These are phyloP conservation scores for Pseudococcus longispinus DNA, from an alignment of 2,888 invertebrate genomes.

Conservation along the genomic window DNA sequence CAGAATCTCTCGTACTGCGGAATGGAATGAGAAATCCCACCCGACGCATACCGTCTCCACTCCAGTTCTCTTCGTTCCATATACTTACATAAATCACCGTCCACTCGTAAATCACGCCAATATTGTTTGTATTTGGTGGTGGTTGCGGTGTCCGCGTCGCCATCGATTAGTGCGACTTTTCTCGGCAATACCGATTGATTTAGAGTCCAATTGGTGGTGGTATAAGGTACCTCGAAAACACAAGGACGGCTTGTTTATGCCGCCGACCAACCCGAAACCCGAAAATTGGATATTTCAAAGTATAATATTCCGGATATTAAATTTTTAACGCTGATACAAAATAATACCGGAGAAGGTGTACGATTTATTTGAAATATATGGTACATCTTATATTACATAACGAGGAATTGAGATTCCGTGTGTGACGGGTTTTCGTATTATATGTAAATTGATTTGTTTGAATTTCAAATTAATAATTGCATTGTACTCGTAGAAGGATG, in stretches of 20 bases:
- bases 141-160: conserved; percentile 43
- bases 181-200: conserved; percentile 37
- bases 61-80: background rate
- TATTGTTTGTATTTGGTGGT: conserved; percentile 48
- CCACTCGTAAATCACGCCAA: conserved; percentile 48
- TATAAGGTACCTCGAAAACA: background rate
- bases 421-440: background rate
- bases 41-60: background rate
- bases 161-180: conserved; percentile 44
- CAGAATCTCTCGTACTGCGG: background rate
- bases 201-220: conserved; percentile 20
- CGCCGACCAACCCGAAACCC: background rate
- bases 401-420: background rate
- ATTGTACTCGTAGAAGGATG: too few species aligned
- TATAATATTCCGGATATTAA: conserved; percentile 41
- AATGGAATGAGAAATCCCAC: conserved; percentile 18
- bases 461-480: background rate
- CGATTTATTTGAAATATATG: background rate
- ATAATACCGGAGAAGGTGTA: background rate
- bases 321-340: conserved; percentile 2
- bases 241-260: background rate
- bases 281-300: conserved; percentile 49
- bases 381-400: background rate
- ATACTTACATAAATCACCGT: conserved; percentile 44
- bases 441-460: background rate